Percentiles rank a stretch among this genome's conserved stretches.
These are phyloP conservation scores for Cochlearius cochlearius DNA, from an alignment of 2,113 vertebrate species.

Conservation along the genomic window DNA sequence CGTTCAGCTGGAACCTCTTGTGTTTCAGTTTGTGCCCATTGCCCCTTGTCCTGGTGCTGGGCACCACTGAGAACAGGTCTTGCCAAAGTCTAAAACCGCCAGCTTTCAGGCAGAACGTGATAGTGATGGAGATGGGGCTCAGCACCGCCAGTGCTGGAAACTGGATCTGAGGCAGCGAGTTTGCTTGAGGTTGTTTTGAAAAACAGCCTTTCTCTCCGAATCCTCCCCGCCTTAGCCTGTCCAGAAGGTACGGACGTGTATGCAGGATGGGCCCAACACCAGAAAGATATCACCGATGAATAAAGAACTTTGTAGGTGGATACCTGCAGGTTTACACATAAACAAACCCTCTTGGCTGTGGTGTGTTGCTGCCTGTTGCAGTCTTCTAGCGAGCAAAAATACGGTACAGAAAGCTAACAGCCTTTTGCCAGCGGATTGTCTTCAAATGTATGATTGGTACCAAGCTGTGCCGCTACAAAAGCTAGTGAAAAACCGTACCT, in stretches of 20 bases:
- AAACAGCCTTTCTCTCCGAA: conserved; percentile 18
- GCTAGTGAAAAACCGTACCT: neutral
- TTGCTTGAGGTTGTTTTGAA: conserved; percentile 45
- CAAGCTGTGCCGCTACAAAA: neutral
- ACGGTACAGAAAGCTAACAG: neutral
- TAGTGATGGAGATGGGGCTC: conserved; percentile 20
- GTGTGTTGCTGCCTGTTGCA: neutral
- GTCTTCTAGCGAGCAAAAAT: neutral
- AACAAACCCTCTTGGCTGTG: neutral
- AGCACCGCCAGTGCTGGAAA: conserved; percentile 1
- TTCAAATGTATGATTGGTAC: neutral
- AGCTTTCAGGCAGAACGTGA: conserved; percentile 37
- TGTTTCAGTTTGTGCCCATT: too few species aligned
- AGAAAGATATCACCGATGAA: neutral
- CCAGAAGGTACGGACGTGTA: neutral
- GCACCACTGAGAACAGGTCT: too few species aligned
- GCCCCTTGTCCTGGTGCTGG: too few species aligned
- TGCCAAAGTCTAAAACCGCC: conserved; percentile 37
- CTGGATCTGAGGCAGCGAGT: neutral
- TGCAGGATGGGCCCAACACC: neutral
- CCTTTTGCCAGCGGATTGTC: neutral
- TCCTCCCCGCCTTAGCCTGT: neutral
- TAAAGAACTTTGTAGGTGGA: neutral
- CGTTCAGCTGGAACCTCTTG: too few species aligned
- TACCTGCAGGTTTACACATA: neutral